phyloP scores from a whole-genome alignment of 2,888 invertebrate species.

The Trypoxylon attenuatum region DNA sequence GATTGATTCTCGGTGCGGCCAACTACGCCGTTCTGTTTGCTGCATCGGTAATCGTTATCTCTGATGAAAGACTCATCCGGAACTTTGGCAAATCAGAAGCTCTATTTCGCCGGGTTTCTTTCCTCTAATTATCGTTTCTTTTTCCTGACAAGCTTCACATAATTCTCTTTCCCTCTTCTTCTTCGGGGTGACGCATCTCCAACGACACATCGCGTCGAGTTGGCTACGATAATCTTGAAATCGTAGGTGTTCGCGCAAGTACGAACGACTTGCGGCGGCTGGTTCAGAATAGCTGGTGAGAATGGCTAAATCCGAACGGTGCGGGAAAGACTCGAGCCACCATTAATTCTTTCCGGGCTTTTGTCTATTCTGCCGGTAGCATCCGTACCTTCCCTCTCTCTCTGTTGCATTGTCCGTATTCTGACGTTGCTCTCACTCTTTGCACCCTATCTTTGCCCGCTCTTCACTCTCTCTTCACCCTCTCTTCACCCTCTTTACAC shows the following conservation, averaged over 20 bases:
- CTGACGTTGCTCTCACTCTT: not conserved
- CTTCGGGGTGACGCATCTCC: conserved; percentile 53
- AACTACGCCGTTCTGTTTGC: too few species aligned
- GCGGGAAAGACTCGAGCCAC: conserved; percentile 34
- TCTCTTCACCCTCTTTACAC: too few species aligned
- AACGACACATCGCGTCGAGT: conserved; percentile 43
- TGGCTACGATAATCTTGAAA: too few species aligned
- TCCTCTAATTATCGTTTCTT: too few species aligned
- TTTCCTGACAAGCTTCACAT: too few species aligned
- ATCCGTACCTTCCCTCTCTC: conserved; percentile 10
- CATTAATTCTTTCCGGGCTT: conserved; percentile 64
- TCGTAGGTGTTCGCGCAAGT: too few species aligned
- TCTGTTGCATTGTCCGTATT: conserved; percentile 29
- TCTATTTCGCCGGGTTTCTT: too few species aligned
- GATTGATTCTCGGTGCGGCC: too few species aligned
- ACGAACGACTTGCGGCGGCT: too few species aligned
- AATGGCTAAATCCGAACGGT: conserved; percentile 22
- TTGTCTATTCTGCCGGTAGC: conserved; percentile 48
- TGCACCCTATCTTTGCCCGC: not conserved
- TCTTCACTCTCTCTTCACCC: not conserved
- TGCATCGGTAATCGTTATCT: too few species aligned
- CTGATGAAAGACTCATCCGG: too few species aligned
- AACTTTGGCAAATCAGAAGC: too few species aligned
- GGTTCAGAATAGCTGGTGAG: conserved; percentile 16
- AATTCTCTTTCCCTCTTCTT: conserved; percentile 3